Base-by-base conservation (phyloP, 2,797 vertebrate species). In the Otolemur crassicaudatus region DNA sequence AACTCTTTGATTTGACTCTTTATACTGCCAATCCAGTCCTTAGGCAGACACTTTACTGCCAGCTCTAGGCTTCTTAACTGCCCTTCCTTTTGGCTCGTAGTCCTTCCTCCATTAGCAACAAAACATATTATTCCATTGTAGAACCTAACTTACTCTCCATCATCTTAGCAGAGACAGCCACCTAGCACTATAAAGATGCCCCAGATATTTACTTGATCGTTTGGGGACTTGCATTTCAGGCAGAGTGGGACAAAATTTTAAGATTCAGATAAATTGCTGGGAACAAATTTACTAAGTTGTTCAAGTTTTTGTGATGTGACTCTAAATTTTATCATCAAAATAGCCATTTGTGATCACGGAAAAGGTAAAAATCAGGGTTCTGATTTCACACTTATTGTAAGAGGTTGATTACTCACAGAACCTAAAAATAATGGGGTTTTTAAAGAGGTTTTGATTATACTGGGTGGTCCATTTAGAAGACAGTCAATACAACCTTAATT, bases 401-500 rank as follows among this genome's bases (percentile, higher is more conserved):
- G 79, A 60, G 63, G 72, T 22, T 94, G 40, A 73, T n/a, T 67
- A 56, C 27, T 67, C 23, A 73, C 0, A 27, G 37, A 80, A 79
- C 81, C 94, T 89, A 31, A 70, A 81, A 91, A 80, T 23, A 1
- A 43, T 67, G 23, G 49, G 49, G 3, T 65, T 12, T 67, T 49
- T 7, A 1, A 7, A 79, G 69, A 86, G 83, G 29, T 70, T 67
- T 65, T 94, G 63, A 87, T 63, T 63, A 37, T 23, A 58, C 46
- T 76, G 27, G 69, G 92, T 96, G 87, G 89, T 63, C 93, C 70
- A 75, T 65, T 94, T 40, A 93, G 69, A 96, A 77, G n/a, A 34
- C 27, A 79, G 80, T 73, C 72, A 85, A n/a, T 65, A 87, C 34
- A 82, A 60, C n/a, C n/a, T 69, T 53, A 82, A 60, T 95, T 95